phyloP scores from a whole-genome alignment of 2,113 vertebrate species.

The Sylvia atricapilla region DNA sequence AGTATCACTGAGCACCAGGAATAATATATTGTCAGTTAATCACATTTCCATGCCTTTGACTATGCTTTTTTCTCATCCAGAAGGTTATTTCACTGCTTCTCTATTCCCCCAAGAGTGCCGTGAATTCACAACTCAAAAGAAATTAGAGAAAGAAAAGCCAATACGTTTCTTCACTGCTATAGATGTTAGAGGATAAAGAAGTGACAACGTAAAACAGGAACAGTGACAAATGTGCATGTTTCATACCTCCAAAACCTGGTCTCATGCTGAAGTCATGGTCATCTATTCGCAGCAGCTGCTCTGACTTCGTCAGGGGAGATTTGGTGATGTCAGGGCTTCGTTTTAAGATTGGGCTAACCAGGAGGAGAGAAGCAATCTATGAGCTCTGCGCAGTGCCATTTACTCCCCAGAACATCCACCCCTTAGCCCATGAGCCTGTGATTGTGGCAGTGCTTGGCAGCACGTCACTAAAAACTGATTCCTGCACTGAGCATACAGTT shows the following conservation, averaged over 20 bases:
- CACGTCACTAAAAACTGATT: neutral
- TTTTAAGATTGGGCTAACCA: constrained; percentile 85
- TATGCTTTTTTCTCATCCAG: neutral
- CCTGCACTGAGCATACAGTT: neutral
- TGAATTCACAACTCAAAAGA: neutral
- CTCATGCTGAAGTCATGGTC: constrained; percentile 99
- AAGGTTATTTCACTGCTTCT: neutral
- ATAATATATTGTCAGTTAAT: neutral
- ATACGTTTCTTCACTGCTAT: neutral
- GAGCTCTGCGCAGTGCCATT: neutral
- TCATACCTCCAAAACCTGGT: constrained; percentile 94
- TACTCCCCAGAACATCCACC: neutral
- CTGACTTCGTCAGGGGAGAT: constrained; percentile 90
- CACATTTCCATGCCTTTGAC: neutral
- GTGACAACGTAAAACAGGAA: neutral
- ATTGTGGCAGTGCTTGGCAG: neutral
- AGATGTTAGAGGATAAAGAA: neutral
- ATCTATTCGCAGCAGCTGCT: constrained; percentile 94
- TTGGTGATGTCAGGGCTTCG: constrained; percentile 96
- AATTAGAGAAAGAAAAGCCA: neutral
- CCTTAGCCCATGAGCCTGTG: neutral
- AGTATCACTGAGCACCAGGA: neutral
- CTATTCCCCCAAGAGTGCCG: accelerated
- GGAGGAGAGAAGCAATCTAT: neutral
- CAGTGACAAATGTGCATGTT: accelerated